Base-by-base conservation (phyloP, 2,888 invertebrate species). In the Scaptomyza tumidula region DNA sequence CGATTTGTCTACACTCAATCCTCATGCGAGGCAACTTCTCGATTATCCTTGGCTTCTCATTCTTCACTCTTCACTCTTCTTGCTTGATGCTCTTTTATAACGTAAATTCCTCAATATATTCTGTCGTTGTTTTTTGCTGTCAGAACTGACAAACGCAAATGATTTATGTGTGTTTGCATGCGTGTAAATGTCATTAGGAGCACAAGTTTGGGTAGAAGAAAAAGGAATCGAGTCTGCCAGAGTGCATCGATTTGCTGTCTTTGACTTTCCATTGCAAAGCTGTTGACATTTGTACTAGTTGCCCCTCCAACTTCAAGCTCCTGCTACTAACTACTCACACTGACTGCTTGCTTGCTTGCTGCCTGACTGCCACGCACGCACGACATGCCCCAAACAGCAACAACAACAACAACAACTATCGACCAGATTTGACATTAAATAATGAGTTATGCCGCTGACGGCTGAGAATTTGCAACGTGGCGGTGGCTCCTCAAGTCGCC, bases 161-260 rank as follows among this genome's bases (percentile, higher is more conserved):
- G 90, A 90, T 90, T 90, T 89, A 90, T 90, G 90, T 81, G 80
- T 82, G 88, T 86, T 80, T 86, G 88, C 88, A 86, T 86, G 85
- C 88, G 85, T 86, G 85, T 88, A 88, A 90, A 84, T 90, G 90
- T 89, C 90, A 90, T 90, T 90, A 90, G 83, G 79, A 71, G 74
- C 71, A 13, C 29, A 29, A 60, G 35, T n/a, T 39, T 14, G 14
- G 7, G 14, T 39, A 2, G 14, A 19, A 10, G 53, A 35, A 45
- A 37, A 13, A 1, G 19, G 14, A 16, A 27, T 45, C 19, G 43
- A 53, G 52, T 27, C 27, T 44, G 37, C 35, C 44, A 49, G 13
- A 53, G n/a, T 69, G 74, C 73, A 73, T 77, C 73, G 76, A 77
- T 77, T 72, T 71, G 74, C 77, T 78, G 71, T 74, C 74, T 65